Evolutionary conservation across 2,888 invertebrate species (phyloP), one percentile per base, ranked within the genome.

Genomic region (Pseudoips prasinana): DNA sequence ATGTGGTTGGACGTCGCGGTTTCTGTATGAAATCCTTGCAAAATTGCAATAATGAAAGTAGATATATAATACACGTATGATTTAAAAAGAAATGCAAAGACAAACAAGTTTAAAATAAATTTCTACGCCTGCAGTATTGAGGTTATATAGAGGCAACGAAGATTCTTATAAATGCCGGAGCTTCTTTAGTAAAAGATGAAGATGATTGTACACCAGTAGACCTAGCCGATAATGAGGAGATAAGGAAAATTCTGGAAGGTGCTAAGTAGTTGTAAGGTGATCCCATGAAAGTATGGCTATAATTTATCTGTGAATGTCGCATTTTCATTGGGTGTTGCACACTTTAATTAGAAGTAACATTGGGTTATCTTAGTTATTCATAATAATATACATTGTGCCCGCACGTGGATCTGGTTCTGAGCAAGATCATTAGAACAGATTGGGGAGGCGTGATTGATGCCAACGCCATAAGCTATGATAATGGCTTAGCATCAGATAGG

Each of bases 81-180:
- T n/a, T n/a, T n/a, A n/a, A n/a, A n/a, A n/a, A n/a, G n/a, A n/a
- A n/a, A n/a, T n/a, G n/a, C n/a, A n/a, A n/a, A n/a, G n/a, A n/a
- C n/a, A n/a, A n/a, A n/a, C n/a, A n/a, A n/a, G n/a, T n/a, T n/a
- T n/a, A n/a, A n/a, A n/a, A n/a, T n/a, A n/a, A n/a, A n/a, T n/a
- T n/a, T n/a, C n/a, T n/a, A n/a, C n/a, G n/a, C n/a, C n/a, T n/a
- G 96, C 97, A 8, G 92, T 94, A 0, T 23, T 97, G 97, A 81
- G 95, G 95, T 0, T 95, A 97, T 69, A 37, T 86, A 0, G 92
- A 94, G 18, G 92, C 94, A 10, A 90, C 95, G 0, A 82, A 90
- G 43, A 85, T 93, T 39, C 85, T 98, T 19, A 48, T 97, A 10
- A 86, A 91, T 8, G 85, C 90, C 14, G 93, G 94, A 29, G 96